A percentile compares a stretch with the other conserved stretches of the same genome.
phyloP scores from a whole-genome alignment of 2,888 invertebrate species.

The Stenurella melanura region DNA sequence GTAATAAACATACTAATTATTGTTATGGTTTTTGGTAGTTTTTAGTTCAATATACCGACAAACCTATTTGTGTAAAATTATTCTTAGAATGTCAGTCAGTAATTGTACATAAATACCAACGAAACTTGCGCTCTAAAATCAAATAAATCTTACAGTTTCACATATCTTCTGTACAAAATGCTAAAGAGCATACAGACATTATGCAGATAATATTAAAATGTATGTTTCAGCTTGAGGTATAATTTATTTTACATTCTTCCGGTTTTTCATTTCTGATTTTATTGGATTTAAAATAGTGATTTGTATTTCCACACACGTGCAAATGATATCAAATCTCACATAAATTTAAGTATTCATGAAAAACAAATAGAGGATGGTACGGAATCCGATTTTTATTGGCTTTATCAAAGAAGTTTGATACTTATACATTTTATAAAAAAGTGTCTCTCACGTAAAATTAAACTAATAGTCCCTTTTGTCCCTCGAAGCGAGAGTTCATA shows the following conservation, averaged over 20 bases:
- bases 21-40: too few relatives aligned
- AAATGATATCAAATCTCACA: slow-evolving; percentile 53
- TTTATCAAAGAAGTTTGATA: slow-evolving; percentile 38
- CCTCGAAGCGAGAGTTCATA: slow-evolving; percentile 44
- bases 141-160: too few relatives aligned
- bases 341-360: slow-evolving; percentile 58
- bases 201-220: slow-evolving; percentile 19
- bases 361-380: slow-evolving; percentile 55
- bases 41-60: too few relatives aligned
- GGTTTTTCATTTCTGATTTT: slow-evolving; percentile 44
- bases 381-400: slow-evolving; percentile 54
- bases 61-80: too few relatives aligned
- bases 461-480: slow-evolving; percentile 50
- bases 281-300: slow-evolving; percentile 54
- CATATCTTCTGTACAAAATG: not conserved
- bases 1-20: too few relatives aligned
- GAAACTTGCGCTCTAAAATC: not conserved
- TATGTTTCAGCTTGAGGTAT: not conserved
- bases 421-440: slow-evolving; percentile 14
- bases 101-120: not conserved
- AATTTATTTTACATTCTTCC: slow-evolving; percentile 24
- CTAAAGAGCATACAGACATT: not conserved
- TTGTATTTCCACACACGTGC: slow-evolving; percentile 55
- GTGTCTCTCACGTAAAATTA: slow-evolving; percentile 39
- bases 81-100: too few relatives aligned